Evolutionary conservation across 2,888 invertebrate species (phyloP).

Genomic region (Molanna angustata): DNA sequence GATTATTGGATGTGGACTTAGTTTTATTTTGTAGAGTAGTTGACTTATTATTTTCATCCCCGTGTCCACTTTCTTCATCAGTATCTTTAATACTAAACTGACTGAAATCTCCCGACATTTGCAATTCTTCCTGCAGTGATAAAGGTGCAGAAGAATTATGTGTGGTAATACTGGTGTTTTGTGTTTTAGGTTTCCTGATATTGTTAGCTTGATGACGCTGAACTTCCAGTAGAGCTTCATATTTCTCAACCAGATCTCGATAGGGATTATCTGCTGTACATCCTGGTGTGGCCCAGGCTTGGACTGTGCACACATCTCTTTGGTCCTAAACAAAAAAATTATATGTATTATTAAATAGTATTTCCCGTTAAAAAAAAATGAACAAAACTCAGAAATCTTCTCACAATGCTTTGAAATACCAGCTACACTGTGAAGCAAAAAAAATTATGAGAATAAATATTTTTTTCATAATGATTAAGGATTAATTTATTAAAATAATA

Average conservation of each 20-base stretch:
- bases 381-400: no score
- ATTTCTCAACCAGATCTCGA: slow-evolving; percentile 79
- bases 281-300: slow-evolving; percentile 27
- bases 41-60: slow-evolving; percentile 43
- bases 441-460: no score
- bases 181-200: slow-evolving; percentile 46
- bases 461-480: no score
- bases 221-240: slow-evolving; percentile 77
- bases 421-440: no score
- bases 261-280: slow-evolving; percentile 64
- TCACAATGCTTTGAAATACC: no score
- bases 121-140: slow-evolving; percentile 70
- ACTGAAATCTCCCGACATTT: slow-evolving; percentile 71
- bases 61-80: slow-evolving; percentile 63
- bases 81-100: slow-evolving; percentile 63
- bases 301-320: slow-evolving; percentile 22
- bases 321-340: slow-evolving; percentile 25
- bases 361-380: no score
- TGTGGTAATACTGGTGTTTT: slow-evolving; percentile 36
- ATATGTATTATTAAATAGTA: no score
- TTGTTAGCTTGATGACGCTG: slow-evolving; percentile 63
- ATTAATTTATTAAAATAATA: no score
- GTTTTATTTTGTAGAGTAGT: slow-evolving; percentile 48
- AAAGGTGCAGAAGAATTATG: slow-evolving; percentile 48
- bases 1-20: slow-evolving; percentile 40